These are phyloP conservation scores for Anoplolepis gracilipes DNA, from an alignment of 1,140 invertebrate genomes.

Conservation along the genomic window DNA sequence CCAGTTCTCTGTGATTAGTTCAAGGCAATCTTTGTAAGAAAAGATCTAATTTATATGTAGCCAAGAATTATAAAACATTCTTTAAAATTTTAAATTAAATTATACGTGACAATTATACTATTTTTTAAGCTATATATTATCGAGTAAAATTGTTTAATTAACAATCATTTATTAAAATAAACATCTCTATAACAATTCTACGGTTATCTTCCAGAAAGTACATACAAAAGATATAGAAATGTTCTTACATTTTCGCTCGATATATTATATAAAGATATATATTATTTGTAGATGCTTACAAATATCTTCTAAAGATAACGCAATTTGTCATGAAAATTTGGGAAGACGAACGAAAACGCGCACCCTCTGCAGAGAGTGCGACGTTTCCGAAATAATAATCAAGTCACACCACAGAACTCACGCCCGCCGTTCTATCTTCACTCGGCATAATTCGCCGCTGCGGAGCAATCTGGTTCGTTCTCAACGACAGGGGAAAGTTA, in stretches of 20 bases:
- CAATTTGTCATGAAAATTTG: not conserved
- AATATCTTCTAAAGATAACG: not conserved
- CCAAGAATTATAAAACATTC: not conserved
- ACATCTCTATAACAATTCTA: not conserved
- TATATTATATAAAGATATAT: not conserved
- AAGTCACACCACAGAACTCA: conserved; percentile 11
- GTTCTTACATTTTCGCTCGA: not conserved
- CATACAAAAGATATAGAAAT: not conserved
- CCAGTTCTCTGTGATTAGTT: not conserved
- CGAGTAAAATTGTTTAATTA: not conserved
- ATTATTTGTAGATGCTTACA: not conserved
- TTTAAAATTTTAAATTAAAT: not conserved
- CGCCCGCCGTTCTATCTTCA: conserved; percentile 16
- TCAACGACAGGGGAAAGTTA: conserved; percentile 29
- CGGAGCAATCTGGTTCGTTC: conserved; percentile 44
- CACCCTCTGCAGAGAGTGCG: not conserved
- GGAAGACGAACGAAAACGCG: not conserved
- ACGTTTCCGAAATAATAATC: conserved; percentile 53
- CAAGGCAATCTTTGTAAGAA: not conserved
- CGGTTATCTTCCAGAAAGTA: not conserved
- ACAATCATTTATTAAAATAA: not conserved
- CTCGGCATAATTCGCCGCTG: not conserved
- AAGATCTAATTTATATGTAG: not conserved
- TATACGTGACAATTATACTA: not conserved
- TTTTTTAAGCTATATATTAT: not conserved